phyloP scores from a whole-genome alignment of 2,113 vertebrate genomes.

The Entomyzon cyanotis region DNA sequence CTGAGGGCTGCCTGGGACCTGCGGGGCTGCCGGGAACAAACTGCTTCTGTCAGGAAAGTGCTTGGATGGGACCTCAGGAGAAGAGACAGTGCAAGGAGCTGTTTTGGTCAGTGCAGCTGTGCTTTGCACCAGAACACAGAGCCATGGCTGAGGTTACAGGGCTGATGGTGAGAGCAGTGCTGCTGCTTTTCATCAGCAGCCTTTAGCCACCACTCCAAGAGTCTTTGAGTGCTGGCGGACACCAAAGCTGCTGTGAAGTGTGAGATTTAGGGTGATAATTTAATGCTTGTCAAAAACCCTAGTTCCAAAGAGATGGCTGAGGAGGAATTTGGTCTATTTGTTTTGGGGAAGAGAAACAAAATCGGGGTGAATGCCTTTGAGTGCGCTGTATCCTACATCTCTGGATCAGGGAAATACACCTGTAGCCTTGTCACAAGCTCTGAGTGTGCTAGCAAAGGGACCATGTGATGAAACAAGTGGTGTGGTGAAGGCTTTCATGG shows the following conservation, averaged over 20 bases:
- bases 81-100: background rate
- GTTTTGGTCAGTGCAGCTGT: background rate
- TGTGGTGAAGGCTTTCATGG: background rate
- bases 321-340: background rate
- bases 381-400: rapidly evolving
- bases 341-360: background rate
- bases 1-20: background rate
- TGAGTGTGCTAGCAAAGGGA: background rate
- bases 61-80: background rate
- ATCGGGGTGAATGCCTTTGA: rapidly evolving
- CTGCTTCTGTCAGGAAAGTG: background rate
- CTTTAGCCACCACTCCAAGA: background rate
- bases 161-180: background rate
- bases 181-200: background rate
- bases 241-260: background rate
- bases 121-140: background rate
- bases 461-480: background rate
- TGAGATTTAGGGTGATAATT: background rate
- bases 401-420: background rate
- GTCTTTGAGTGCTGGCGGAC: background rate
- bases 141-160: background rate
- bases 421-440: background rate
- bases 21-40: background rate
- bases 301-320: background rate
- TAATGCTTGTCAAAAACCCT: background rate